A percentile compares a stretch with the other conserved stretches of the same genome.
These are phyloP conservation scores for Poecilia picta DNA, from an alignment of 2,797 vertebrate genomes.

Conservation along the genomic window DNA sequence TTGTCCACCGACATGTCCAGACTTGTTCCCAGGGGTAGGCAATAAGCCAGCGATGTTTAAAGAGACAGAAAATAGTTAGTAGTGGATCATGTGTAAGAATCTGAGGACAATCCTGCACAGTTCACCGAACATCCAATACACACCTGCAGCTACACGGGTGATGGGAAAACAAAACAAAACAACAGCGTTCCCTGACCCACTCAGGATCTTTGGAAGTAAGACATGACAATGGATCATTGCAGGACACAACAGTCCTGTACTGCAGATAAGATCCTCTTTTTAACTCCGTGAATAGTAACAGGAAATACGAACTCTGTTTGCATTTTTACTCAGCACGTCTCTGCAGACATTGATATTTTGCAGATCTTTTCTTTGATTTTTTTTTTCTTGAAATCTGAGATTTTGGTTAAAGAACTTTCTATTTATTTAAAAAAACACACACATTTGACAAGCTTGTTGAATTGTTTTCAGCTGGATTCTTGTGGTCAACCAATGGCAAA, in stretches of 20 bases:
- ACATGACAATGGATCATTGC: slow-evolving; percentile 1
- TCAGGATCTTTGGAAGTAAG: background rate
- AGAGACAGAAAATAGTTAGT: slow-evolving; percentile 29
- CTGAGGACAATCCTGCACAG: slow-evolving; percentile 16
- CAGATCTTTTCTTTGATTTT: background rate
- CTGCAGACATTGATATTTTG: background rate
- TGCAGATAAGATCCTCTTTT: background rate
- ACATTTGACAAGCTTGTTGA: background rate
- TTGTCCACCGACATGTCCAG: slow-evolving; percentile 38
- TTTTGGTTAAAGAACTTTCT: background rate
- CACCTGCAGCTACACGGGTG: slow-evolving; percentile 15
- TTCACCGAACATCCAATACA: slow-evolving; percentile 19
- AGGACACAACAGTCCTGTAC: slow-evolving; percentile 1
- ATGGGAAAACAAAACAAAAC: background rate
- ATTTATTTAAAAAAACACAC: background rate
- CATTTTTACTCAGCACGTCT: background rate
- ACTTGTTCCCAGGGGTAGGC: slow-evolving; percentile 30
- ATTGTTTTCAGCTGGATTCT: background rate
- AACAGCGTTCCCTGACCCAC: background rate
- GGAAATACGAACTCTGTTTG: background rate
- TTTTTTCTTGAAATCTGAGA: background rate
- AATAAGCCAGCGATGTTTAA: slow-evolving; percentile 21
- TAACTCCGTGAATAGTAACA: background rate
- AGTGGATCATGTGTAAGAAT: slow-evolving; percentile 45
- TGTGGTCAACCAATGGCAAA: background rate